Conservation (phyloP, 2,113 vertebrate genomes). For the Siniperca knerii region DNA sequence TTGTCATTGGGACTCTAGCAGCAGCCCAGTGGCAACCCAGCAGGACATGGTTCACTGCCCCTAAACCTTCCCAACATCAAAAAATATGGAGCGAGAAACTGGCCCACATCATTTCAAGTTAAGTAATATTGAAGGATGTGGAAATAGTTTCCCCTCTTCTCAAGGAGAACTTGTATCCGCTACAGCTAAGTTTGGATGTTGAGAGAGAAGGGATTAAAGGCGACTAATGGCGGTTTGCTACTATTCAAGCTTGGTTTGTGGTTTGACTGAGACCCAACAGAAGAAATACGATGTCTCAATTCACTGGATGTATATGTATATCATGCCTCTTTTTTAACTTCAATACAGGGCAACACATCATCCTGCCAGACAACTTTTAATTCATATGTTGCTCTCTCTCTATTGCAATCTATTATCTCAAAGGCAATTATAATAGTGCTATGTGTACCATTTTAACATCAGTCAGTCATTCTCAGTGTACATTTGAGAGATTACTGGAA, state of each 20-base stretch:
- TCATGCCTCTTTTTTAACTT: not conserved
- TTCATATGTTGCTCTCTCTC: not conserved
- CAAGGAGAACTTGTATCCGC: not conserved
- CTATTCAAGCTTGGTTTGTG: not conserved
- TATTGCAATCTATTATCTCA: not conserved
- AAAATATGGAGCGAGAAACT: not conserved
- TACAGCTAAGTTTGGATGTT: not conserved
- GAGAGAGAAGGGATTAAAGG: not conserved
- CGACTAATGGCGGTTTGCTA: too few relatives aligned
- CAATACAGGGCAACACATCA: too few relatives aligned
- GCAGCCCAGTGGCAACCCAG: slow-evolving; percentile 3
- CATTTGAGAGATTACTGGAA: not conserved
- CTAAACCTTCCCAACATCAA: not conserved
- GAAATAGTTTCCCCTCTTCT: not conserved
- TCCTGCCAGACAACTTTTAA: not conserved
- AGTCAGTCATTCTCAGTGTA: not conserved
- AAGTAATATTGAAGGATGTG: not conserved
- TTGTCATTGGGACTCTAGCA: not conserved
- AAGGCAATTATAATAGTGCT: too few relatives aligned
- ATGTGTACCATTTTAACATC: not conserved
- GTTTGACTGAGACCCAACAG: slow-evolving; percentile 2
- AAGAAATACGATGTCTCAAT: not conserved
- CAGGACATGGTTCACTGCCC: not conserved
- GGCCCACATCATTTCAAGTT: not conserved
- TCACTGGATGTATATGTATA: not conserved